Base-by-base conservation (phyloP, 2,888 invertebrate genomes). In the Idaea aversata region DNA sequence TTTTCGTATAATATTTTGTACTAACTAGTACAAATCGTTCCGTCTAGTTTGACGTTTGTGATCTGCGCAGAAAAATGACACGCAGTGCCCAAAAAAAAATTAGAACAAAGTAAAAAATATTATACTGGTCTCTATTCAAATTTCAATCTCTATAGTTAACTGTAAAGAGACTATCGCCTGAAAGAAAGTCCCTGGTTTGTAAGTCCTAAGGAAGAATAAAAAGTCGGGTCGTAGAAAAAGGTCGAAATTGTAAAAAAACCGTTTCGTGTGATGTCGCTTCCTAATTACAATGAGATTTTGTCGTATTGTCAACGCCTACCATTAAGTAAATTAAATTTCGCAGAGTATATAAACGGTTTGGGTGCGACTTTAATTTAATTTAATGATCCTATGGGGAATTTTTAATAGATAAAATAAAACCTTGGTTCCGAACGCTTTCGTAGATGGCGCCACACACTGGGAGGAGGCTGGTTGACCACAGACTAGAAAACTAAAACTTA, bases 241-340 rank as follows among this genome's bases (percentile, higher is more conserved):
- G 47, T 47, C 47, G 7, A 47, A 47, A 47, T 47, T 47, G 47
- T 47, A 47, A 47, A 47, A n/a, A 47, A 25, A 59, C 25, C 59
- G 34, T 59, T 59, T 59, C 59, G 59, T 59, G 59, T 59, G 59
- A 59, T 34, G 15, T 59, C 5, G 65, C 16, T 60, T 34, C 58
- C 64, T 68, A 68, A 68, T 69, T 63, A 67, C 63, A 68, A 62
- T 64, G 61, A 63, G 61, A 64, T 66, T 36, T 61, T 63, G 36
- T 60, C 58, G 61, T 70, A 65, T 65, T 64, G 67, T 72, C 68
- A 71, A 66, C 79, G 75, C 70, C 79, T 80, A 85, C 83, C 84
- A 88, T 88, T 87, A 86, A 66, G 78, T 60, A 81, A 87, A 88
- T 88, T 84, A 83, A 85, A 84, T 82, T 79, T 80, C 76, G 77